Evolutionary conservation across 2,113 vertebrate species (phyloP).

Genomic region (Salvelinus sp.): DNA sequence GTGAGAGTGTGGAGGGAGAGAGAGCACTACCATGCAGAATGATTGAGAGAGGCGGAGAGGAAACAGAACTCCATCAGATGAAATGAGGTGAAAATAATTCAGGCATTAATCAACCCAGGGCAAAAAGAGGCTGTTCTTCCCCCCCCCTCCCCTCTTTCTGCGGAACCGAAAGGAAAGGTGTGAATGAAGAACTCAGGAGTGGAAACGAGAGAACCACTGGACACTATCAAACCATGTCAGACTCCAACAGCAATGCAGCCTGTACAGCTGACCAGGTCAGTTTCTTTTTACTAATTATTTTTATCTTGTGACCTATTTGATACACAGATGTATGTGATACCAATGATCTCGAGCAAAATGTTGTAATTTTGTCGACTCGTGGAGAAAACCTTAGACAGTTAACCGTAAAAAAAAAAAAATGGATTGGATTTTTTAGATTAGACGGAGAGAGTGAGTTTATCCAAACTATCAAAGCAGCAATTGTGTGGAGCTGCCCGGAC

Average conservation of each 20-base stretch:
- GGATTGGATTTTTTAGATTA: constrained; percentile 14
- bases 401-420: not conserved
- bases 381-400: not conserved
- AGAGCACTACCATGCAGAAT: constrained; percentile 73
- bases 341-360: not conserved
- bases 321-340: not conserved
- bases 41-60: constrained; percentile 81
- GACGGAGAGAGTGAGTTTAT: constrained; percentile 57
- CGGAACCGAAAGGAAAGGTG: constrained; percentile 74
- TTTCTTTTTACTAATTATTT: constrained; percentile 20
- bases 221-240: constrained; percentile 76
- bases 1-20: constrained; percentile 36
- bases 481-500: constrained; percentile 82
- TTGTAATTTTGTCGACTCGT: not conserved
- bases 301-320: not conserved
- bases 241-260: constrained; percentile 69
- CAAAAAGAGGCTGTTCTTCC: constrained; percentile 74
- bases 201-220: constrained; percentile 69
- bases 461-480: constrained; percentile 78
- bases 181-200: constrained; percentile 77
- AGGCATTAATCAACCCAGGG: constrained; percentile 82
- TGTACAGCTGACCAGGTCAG: constrained; percentile 78
- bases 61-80: constrained; percentile 81
- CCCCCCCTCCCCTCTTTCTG: constrained; percentile 30
- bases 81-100: constrained; percentile 87